These are phyloP conservation scores for Syngnathus scovelli DNA, from an alignment of 2,113 vertebrate genomes.

Conservation along the genomic window DNA sequence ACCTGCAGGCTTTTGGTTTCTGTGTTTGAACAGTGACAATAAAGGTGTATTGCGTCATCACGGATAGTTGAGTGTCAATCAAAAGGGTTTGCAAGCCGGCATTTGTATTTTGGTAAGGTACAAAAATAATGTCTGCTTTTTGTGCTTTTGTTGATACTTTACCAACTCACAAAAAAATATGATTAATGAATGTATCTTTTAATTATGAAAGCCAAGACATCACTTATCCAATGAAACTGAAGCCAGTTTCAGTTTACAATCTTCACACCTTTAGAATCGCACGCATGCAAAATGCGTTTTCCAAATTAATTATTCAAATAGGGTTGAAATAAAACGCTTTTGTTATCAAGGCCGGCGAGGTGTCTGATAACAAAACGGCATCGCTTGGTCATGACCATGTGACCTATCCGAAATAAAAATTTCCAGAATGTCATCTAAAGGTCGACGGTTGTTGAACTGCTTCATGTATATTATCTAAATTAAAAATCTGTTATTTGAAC, in stretches of 20 bases:
- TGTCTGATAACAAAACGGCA: not conserved
- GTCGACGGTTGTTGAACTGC: not conserved
- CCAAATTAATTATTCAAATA: conserved; percentile 11
- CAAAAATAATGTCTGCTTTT: not conserved
- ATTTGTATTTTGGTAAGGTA: not conserved
- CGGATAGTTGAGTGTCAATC: not conserved
- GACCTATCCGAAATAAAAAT: conserved; percentile 9
- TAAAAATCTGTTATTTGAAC: not conserved
- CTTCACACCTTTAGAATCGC: conserved; percentile 15
- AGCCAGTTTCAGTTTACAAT: conserved; percentile 12
- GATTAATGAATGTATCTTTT: not conserved
- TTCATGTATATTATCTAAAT: not conserved
- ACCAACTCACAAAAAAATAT: too few relatives aligned
- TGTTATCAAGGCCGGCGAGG: not conserved
- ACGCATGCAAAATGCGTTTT: conserved; percentile 2
- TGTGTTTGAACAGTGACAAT: not conserved
- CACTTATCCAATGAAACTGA: conserved; percentile 16
- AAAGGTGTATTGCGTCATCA: not conserved
- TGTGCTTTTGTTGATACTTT: not conserved
- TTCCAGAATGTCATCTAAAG: not conserved
- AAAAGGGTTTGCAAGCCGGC: not conserved
- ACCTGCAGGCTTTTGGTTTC: not conserved
- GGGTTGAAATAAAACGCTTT: conserved; percentile 3
- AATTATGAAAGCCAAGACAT: not conserved
- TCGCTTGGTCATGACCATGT: conserved; percentile 13